phyloP scores from a whole-genome alignment of 2,888 invertebrate species.

The Sycophila texana region DNA sequence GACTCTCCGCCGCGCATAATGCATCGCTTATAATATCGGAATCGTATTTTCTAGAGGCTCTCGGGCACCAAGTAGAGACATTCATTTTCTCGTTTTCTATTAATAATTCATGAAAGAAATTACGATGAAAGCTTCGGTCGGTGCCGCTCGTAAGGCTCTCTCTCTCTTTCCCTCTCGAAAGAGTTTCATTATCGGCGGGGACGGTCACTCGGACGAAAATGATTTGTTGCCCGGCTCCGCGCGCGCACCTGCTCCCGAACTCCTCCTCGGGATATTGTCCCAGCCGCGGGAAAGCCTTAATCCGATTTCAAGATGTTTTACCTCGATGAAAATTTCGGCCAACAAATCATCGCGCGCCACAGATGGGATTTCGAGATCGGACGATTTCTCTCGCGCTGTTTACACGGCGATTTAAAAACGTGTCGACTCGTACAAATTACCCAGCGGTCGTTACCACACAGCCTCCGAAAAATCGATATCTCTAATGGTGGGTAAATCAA shows the following conservation, averaged over 20 bases:
- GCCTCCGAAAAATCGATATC: background rate
- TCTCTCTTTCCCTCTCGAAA: background rate
- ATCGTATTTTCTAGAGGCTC: conserved; percentile 12
- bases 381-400: background rate
- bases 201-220: conserved; percentile 7
- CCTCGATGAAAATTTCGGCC: background rate
- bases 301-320: background rate
- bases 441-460: no score
- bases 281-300: background rate
- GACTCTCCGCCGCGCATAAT: conserved; percentile 12
- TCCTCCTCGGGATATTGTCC: background rate
- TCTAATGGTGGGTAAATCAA: no score
- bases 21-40: conserved; percentile 40
- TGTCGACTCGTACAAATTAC: no score
- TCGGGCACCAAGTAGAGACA: conserved; percentile 17
- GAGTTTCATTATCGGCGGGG: background rate
- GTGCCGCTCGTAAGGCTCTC: background rate
- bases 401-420: no score
- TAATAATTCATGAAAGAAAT: conserved; percentile 49
- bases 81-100: conserved; percentile 41
- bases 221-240: conserved; percentile 21
- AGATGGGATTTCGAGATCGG: conserved; percentile 25
- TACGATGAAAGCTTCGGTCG: conserved; percentile 18
- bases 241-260: conserved; percentile 30
- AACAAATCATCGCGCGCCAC: conserved; percentile 11